These are phyloP conservation scores for Solenopsis invicta DNA, from an alignment of 1,140 invertebrate genomes.

Conservation along the genomic window DNA sequence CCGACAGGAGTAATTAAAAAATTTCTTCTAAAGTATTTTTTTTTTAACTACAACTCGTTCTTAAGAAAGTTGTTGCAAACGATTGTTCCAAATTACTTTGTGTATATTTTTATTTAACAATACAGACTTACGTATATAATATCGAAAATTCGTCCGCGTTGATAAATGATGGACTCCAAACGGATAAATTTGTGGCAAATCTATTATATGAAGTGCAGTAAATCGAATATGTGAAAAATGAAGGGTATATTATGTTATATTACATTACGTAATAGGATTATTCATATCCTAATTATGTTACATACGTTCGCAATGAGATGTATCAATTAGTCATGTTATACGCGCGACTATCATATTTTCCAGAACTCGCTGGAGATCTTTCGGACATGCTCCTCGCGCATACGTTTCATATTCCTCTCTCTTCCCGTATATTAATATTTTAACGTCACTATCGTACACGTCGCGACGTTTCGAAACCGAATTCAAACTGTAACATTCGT, in stretches of 20 bases:
- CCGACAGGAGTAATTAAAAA: background rate
- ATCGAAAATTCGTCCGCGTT: background rate
- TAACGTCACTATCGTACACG: constrained; percentile 29
- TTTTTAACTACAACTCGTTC: background rate
- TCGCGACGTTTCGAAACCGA: constrained; percentile 46
- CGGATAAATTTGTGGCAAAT: background rate
- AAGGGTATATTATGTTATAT: background rate
- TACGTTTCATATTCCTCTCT: constrained; percentile 1
- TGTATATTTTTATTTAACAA: background rate
- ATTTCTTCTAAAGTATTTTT: background rate
- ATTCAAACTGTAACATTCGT: constrained; percentile 41
- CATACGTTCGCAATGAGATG: background rate
- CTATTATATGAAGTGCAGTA: background rate
- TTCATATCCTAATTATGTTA: constrained; percentile 16
- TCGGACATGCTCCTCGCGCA: background rate
- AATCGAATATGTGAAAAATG: background rate
- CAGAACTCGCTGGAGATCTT: background rate
- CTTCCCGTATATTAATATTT: constrained; percentile 44
- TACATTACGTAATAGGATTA: background rate
- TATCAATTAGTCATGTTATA: constrained; percentile 31
- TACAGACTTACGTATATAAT: no score
- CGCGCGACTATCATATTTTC: constrained; percentile 15
- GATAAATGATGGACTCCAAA: background rate
- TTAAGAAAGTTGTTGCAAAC: background rate
- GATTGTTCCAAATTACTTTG: background rate